Percentiles rank a stretch among this genome's conserved stretches.
Conservation (phyloP, 2,888 invertebrate species). For the Eurytoma californica region DNA sequence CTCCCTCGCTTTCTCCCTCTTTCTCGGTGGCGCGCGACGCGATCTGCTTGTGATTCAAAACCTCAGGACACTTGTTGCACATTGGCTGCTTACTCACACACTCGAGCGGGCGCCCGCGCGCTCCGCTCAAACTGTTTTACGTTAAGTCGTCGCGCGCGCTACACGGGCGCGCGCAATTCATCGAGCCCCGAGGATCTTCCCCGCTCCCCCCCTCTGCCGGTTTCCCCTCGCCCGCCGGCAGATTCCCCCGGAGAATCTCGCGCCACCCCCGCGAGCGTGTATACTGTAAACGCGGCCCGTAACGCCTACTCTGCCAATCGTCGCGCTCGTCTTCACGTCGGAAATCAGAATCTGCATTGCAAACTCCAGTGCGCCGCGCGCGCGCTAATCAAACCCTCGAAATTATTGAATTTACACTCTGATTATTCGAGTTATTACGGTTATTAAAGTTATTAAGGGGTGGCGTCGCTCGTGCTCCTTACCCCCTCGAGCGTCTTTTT, state of each 20-base stretch:
- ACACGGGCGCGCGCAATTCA: slow-evolving; percentile 63
- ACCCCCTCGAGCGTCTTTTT: too few species aligned
- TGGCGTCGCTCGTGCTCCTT: too few species aligned
- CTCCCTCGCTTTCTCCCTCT: slow-evolving; percentile 51
- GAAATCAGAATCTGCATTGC: slow-evolving; percentile 50
- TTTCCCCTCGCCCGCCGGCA: slow-evolving; percentile 16
- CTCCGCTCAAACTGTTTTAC: slow-evolving; percentile 65
- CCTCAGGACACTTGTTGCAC: slow-evolving; percentile 75
- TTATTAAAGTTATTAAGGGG: neutral
- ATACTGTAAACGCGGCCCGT: neutral
- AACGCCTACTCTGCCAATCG: slow-evolving; percentile 29
- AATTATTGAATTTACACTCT: slow-evolving; percentile 9
- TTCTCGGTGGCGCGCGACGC: slow-evolving; percentile 66
- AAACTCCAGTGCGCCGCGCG: slow-evolving; percentile 9
- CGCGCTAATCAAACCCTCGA: slow-evolving; percentile 6
- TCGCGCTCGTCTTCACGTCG: slow-evolving; percentile 52
- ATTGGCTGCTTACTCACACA: slow-evolving; percentile 58
- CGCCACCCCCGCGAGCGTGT: neutral
- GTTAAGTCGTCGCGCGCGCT: slow-evolving; percentile 63
- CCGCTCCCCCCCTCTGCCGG: neutral
- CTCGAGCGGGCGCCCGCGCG: slow-evolving; percentile 44
- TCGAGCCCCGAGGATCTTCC: slow-evolving; percentile 60
- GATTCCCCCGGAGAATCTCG: slow-evolving; percentile 46
- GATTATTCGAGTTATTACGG: slow-evolving; percentile 17
- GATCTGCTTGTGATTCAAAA: slow-evolving; percentile 76